Base-by-base conservation (phyloP, 1,140 invertebrate genomes). In the Drosophila tsacasi region DNA sequence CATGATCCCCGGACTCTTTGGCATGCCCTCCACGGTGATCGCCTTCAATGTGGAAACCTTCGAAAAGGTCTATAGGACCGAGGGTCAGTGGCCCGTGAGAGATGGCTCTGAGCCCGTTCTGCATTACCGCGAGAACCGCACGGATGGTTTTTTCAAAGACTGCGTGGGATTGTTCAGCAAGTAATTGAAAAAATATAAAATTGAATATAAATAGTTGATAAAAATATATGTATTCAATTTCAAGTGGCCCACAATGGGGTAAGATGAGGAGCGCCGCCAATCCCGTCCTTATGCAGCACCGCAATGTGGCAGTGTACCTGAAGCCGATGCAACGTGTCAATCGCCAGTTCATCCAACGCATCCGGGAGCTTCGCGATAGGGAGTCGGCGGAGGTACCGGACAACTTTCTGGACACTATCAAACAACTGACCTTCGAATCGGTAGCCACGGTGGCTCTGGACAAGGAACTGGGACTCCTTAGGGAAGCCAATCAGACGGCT, bases 361-460 rank as follows among this genome's bases (percentile, higher is more conserved):
- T 96, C 52, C 94, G 93, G 61, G 91, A 93, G 54, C 89, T 94
- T 27, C 91, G 94, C 27, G 92, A 95, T 69, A 78, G 91, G 62
- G 92, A 94, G 55, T 94, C 47, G 4, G 17, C 93, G 71, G 94
- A 95, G 92, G 91, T 96, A 39, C 94, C 94, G 3, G 85, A 78
- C 1, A 93, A 94, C 66, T 95, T 96, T 80, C 92, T 94, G 30
- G 93, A 94, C 47, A 95, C 95, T 83, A 92, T 96, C 68, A 95
- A 95, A 73, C 94, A 95, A 82, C 95, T 96, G 94, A 93, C 95
- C 13, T 90, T 96, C 17, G 96, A 97, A 90, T 95, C 95, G 2
- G 95, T 96, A 8, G 95, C 94, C 2, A 92, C 94, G 2, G 94
- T 97, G 9, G 95, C 96, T 15, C 90, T 97, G 49, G 95, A 96